Evolutionary conservation across 2,888 invertebrate genomes (phyloP), one percentile per base, ranked within the genome.

Genomic region (Aporophyla lueneburgensis): DNA sequence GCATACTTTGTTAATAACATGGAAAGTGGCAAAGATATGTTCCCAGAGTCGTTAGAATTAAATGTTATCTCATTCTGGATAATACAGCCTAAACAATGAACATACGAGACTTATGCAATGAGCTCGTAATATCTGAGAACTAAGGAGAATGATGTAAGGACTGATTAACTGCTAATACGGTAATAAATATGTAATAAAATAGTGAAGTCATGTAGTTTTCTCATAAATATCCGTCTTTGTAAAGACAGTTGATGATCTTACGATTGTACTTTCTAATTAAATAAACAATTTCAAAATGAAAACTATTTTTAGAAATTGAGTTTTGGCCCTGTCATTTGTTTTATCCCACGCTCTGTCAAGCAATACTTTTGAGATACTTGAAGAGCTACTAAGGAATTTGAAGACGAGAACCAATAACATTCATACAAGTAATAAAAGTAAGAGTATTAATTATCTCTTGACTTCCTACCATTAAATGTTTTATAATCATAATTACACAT

Each of bases 1-100:
- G 72, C 74, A 67, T 73, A 71, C 84, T 76, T 84, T 65, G 71
- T 71, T 80, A 84, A 69, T 77, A 74, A 70, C 66, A 71, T 93
- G 92, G 94, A 95, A 95, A 95, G 95, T 91, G 84, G 59, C 78
- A 87, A 93, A 92, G 91, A 93, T 92, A 91, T 91, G 91, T 95
- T 96, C 95, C 91, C 96, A 96, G 89, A 87, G 88, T 91, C 91
- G 90, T 91, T 92, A 93, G 92, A 92, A 91, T 87, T 85, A 91
- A 92, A 91, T 90, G 92, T 94, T 95, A 95, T 95, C 93, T 95
- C 92, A 95, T 94, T 95, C 92, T 85, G 90, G 92, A 90, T 92
- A 92, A 94, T 93, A 90, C 87, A 81, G 75, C 89, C 91, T 90
- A 92, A 93, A 95, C 95, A 96, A 95, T 94, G 94, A 92, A 91